phyloP scores from a whole-genome alignment of 53 echinoderm and acorn worm species.

The Stichopus horrens region DNA sequence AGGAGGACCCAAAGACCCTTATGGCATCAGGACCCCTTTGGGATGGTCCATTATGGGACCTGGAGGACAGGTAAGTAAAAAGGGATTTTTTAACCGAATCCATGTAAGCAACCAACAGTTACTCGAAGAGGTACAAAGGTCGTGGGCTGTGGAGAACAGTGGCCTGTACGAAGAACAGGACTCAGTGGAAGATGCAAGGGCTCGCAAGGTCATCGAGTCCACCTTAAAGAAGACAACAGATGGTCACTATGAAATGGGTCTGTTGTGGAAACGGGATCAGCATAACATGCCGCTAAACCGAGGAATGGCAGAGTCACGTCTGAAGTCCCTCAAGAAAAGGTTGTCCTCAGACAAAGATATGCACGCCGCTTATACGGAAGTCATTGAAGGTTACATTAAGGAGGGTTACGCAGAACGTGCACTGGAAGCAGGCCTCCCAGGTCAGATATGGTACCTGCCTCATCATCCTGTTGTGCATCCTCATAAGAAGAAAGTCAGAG shows the following conservation, averaged over 20 bases:
- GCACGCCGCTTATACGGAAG: slow-evolving; percentile 37
- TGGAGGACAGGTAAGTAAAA: not conserved
- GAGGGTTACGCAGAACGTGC: slow-evolving; percentile 45
- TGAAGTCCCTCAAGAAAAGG: slow-evolving; percentile 38
- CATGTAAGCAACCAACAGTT: slow-evolving; percentile 59
- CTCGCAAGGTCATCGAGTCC: slow-evolving; percentile 39
- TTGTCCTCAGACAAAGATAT: slow-evolving; percentile 33
- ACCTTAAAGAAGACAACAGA: slow-evolving; percentile 17
- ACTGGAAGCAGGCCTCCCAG: not conserved
- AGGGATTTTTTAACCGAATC: not conserved
- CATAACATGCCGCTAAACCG: slow-evolving; percentile 42
- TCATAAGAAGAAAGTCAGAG: slow-evolving; percentile 38
- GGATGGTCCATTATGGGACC: slow-evolving; percentile 61
- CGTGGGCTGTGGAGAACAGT: slow-evolving; percentile 61
- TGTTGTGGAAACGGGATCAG: slow-evolving; percentile 46
- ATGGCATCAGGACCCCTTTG: slow-evolving; percentile 44
- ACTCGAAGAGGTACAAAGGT: slow-evolving; percentile 53
- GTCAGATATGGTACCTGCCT: slow-evolving; percentile 47
- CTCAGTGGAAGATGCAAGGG: slow-evolving; percentile 48
- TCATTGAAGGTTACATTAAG: slow-evolving; percentile 44
- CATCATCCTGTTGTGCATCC: slow-evolving; percentile 51
- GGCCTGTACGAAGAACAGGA: slow-evolving; percentile 47
- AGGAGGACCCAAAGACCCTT: slow-evolving; percentile 51
- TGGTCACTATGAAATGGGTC: slow-evolving; percentile 57
- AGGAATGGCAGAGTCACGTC: slow-evolving; percentile 45